phyloP scores from a whole-genome alignment of 2,113 vertebrate genomes.

The Hippotragus niger region DNA sequence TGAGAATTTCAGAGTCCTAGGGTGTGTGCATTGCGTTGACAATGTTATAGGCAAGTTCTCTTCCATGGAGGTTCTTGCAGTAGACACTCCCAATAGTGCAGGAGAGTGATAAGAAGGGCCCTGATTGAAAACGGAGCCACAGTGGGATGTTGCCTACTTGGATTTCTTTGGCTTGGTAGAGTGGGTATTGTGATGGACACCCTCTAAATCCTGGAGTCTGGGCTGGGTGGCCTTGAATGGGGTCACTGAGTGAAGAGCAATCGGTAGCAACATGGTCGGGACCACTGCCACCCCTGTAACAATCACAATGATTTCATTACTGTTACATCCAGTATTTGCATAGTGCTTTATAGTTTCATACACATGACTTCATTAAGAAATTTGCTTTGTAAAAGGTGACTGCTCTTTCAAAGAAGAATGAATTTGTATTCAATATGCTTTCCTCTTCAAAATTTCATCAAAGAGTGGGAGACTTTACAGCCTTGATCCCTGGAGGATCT shows the following conservation, averaged over 20 bases:
- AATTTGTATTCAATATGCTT: not conserved
- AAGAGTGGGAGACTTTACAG: not conserved
- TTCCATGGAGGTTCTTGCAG: not conserved
- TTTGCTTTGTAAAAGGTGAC: not conserved
- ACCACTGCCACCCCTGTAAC: too few relatives aligned
- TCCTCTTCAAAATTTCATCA: not conserved
- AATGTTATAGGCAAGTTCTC: not conserved
- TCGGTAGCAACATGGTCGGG: not conserved
- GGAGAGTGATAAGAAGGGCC: not conserved
- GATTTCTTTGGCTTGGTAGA: not conserved
- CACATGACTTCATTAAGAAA: not conserved
- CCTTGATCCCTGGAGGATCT: not conserved
- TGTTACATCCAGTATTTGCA: not conserved
- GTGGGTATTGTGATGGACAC: not conserved
- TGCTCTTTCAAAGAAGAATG: not conserved
- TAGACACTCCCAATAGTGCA: accelerated
- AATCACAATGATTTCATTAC: not conserved
- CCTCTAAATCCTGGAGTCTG: not conserved
- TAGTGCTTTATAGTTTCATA: not conserved
- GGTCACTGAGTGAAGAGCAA: not conserved
- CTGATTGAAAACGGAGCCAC: not conserved
- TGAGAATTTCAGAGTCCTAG: not conserved
- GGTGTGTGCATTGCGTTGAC: too few relatives aligned
- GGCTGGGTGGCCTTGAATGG: not conserved
- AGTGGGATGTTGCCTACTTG: not conserved